These are phyloP conservation scores for Archivesica marissinica DNA, from an alignment of 1,140 invertebrate species.

Conservation along the genomic window DNA sequence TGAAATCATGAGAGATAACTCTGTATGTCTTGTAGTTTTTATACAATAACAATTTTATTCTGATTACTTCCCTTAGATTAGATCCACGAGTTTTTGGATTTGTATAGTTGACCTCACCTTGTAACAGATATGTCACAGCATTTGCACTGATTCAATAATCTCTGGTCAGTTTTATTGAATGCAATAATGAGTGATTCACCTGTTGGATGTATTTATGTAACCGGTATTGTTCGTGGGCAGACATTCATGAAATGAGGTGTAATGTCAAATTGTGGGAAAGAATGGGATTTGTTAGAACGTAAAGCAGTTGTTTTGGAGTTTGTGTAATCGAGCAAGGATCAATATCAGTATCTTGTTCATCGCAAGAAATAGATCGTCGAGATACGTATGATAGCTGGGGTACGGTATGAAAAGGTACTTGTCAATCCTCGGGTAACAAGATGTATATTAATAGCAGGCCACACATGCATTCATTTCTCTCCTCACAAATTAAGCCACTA, in stretches of 20 bases:
- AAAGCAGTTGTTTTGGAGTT: conserved; percentile 21
- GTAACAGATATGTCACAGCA: not conserved
- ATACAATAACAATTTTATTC: not conserved
- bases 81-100: not conserved
- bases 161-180: conserved; percentile 10
- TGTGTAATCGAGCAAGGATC: conserved; percentile 47
- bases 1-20: not conserved
- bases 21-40: not conserved
- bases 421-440: conserved; percentile 11
- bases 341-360: conserved; percentile 28
- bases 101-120: not conserved
- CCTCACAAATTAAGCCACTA: no score
- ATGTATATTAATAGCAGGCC: not conserved
- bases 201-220: not conserved
- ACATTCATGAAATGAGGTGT: not conserved
- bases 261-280: not conserved
- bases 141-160: not conserved
- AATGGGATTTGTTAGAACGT: conserved; percentile 4
- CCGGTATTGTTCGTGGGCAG: not conserved
- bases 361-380: conserved; percentile 4
- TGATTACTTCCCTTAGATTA: conserved; percentile 8
- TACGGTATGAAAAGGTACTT: not conserved
- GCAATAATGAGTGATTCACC: not conserved
- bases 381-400: conserved; percentile 17
- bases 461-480: no score